These are phyloP conservation scores for Liodrosophila aerea DNA, from an alignment of 2,888 invertebrate genomes.

Conservation along the genomic window DNA sequence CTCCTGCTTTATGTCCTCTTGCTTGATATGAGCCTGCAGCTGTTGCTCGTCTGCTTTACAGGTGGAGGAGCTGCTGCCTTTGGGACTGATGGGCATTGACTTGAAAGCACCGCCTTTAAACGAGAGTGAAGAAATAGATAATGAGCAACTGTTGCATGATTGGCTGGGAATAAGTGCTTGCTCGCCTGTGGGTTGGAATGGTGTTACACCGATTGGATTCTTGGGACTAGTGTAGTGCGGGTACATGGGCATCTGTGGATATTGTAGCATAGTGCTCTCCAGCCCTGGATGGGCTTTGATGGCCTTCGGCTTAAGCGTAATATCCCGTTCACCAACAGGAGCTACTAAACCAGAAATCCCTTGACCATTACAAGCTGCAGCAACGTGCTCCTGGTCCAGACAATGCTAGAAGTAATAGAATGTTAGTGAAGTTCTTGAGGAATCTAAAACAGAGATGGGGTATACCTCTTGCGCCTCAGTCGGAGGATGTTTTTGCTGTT, in stretches of 20 bases:
- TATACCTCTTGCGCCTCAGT: constrained; percentile 65
- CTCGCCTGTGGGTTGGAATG: constrained; percentile 92
- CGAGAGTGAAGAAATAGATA: neutral
- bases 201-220: constrained; percentile 92
- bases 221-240: constrained; percentile 87
- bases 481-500: constrained; percentile 42
- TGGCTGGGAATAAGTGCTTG: constrained; percentile 37
- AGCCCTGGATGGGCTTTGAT: constrained; percentile 88
- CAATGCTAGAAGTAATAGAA: constrained; percentile 32
- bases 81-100: constrained; percentile 88
- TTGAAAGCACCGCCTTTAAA: constrained; percentile 92
- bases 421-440: no score
- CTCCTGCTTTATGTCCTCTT: constrained; percentile 81
- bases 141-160: constrained; percentile 45
- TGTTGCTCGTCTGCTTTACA: constrained; percentile 75
- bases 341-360: constrained; percentile 47
- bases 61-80: constrained; percentile 76
- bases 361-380: constrained; percentile 62
- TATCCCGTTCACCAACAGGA: constrained; percentile 84
- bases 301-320: constrained; percentile 94
- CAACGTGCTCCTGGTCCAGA: constrained; percentile 47
- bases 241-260: constrained; percentile 82
- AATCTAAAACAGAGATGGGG: no score
- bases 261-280: constrained; percentile 83
- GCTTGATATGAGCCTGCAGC: constrained; percentile 66